phyloP scores from a whole-genome alignment of 2,113 vertebrate genomes.

The Recurvirostra avosetta region DNA sequence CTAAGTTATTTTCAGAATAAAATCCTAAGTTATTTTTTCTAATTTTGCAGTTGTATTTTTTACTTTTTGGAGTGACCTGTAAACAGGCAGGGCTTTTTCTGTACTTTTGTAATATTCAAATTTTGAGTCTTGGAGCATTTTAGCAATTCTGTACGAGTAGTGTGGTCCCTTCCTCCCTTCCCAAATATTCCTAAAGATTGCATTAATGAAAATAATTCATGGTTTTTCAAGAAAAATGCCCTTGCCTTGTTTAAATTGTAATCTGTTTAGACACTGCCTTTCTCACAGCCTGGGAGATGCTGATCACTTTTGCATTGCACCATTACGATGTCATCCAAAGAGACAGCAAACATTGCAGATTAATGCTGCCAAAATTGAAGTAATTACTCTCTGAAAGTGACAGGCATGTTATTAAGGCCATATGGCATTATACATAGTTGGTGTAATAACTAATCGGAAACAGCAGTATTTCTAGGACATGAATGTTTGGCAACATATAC shows the following conservation, averaged over 20 bases:
- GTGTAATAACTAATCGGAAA: conserved; percentile 39
- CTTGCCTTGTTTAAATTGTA: not conserved
- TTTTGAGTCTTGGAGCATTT: not conserved
- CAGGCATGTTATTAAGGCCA: conserved; percentile 45
- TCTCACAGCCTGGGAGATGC: not conserved
- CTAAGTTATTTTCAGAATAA: not conserved
- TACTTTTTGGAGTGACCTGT: not conserved
- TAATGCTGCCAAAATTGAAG: conserved; percentile 51
- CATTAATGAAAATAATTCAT: not conserved
- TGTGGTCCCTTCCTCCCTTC: not conserved
- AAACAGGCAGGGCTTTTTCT: not conserved
- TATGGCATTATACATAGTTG: conserved; percentile 40
- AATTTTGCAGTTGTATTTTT: not conserved
- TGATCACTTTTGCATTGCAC: conserved; percentile 22
- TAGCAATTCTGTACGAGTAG: not conserved
- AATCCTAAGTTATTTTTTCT: not conserved
- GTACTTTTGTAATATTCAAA: not conserved
- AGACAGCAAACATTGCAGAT: conserved; percentile 42
- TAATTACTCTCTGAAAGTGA: conserved; percentile 42
- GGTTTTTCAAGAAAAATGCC: not conserved
- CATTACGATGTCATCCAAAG: conserved; percentile 11
- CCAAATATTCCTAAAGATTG: not conserved
- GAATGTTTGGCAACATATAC: conserved; percentile 24
- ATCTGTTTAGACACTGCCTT: not conserved
- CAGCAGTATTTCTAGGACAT: conserved; percentile 18